A percentile compares a stretch with the other conserved stretches of the same genome.
Evolutionary conservation across 2,113 vertebrate species (phyloP).

Genomic region (Ivindomyrus marchei): DNA sequence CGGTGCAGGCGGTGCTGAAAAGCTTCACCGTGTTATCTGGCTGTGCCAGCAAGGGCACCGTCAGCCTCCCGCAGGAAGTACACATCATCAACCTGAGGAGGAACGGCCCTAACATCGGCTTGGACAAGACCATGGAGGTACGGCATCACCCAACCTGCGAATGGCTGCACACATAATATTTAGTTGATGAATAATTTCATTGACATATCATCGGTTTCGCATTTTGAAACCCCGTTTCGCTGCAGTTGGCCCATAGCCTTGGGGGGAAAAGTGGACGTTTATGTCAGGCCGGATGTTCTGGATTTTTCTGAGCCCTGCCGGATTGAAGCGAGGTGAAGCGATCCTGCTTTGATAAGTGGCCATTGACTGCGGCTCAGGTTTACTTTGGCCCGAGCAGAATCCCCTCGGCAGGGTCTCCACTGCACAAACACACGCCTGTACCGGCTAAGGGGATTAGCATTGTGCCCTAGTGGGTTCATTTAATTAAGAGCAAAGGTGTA

Average conservation of each 20-base stretch:
- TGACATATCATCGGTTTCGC: background rate
- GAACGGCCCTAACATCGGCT: conserved; percentile 46
- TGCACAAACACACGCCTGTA: background rate
- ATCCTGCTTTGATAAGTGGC: background rate
- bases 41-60: conserved; percentile 83
- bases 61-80: conserved; percentile 73
- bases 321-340: background rate
- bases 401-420: background rate
- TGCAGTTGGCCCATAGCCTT: background rate
- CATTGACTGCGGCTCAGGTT: background rate
- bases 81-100: conserved; percentile 83
- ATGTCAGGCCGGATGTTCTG: background rate
- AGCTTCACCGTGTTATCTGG: conserved; percentile 82
- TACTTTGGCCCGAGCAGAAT: background rate
- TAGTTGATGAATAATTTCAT: background rate
- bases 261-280: background rate
- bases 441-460: background rate
- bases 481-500: background rate
- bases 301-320: background rate
- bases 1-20: conserved; percentile 78
- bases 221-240: background rate
- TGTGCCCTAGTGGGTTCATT: background rate
- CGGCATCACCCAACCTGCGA: conserved; percentile 14
- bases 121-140: conserved; percentile 65
- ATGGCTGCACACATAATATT: background rate